Evolutionary conservation across 2,113 vertebrate genomes (phyloP), one percentile per base, ranked within the genome.

Genomic region (Lophochroa leadbeateri): DNA sequence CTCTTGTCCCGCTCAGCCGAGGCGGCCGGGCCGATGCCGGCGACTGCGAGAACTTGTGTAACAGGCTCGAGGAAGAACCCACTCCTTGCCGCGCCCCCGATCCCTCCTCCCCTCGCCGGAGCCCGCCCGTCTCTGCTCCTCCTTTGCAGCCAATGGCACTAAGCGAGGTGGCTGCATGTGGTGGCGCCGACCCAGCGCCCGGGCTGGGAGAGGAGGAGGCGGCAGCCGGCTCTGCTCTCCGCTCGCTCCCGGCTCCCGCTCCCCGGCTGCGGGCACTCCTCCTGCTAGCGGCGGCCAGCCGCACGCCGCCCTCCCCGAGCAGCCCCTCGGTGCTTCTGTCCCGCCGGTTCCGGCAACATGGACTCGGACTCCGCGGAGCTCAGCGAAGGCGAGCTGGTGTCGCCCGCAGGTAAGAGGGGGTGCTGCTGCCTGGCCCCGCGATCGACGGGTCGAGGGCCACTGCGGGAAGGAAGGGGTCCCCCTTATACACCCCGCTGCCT

Each of bases 301-400:
- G 19, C 60, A 4, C 49, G 19, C 70, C 4, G 47, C 64, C 12
- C 35, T 18, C 70, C 43, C 76, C 46, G 10, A 15, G 28, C 63
- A 2, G 64, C 68, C 46, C 49, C 64, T 43, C 60, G 10, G 10
- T 10, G 11, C 47, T 80, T 13, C 65, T 9, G 47, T 53, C 71
- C 35, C 70, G 65, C 69, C 31, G 96, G 37, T 90, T 91, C 96
- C 95, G 35, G 89, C 97, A 98, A 97, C 97, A 99, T 99, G 99
- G 99, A 99, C 97, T 99, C 99, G 84, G 99, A 99, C 97, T 99
- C 99, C 31, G 99, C 98, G 75, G 99, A 99, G 96, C 98, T 99
- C 97, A 99, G 99, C 97, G 99, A 99, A 87, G 99, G 99, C 95
- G 99, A 99, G 95, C 97, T 98, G 35, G 93, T 92, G 78, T 98